A percentile compares a stretch with the other conserved stretches of the same genome.
Evolutionary conservation across 2,113 vertebrate genomes (phyloP).

Genomic region (Propithecus coquereli): DNA sequence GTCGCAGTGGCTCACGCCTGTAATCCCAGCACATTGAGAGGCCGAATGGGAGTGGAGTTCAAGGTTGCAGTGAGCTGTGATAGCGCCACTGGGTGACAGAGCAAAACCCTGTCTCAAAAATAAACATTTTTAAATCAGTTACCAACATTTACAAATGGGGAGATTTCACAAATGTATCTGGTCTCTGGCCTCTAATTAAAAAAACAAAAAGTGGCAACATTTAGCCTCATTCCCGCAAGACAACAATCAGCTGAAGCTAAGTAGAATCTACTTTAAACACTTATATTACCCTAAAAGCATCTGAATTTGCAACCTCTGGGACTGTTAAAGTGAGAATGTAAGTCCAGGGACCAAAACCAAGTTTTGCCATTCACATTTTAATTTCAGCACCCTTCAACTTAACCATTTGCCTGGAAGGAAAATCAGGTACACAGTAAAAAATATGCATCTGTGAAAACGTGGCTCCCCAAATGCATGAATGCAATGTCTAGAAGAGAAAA

Average conservation of each 20-base stretch:
- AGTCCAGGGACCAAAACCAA: neutral
- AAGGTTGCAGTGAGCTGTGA: too few species aligned
- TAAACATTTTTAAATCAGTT: neutral
- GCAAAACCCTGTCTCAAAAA: too few species aligned
- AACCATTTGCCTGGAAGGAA: neutral
- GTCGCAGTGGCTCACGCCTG: too few species aligned
- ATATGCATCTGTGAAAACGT: neutral
- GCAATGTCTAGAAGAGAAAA: neutral
- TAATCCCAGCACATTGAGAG: too few species aligned
- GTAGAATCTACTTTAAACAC: neutral
- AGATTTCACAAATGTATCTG: slow-evolving; percentile 34
- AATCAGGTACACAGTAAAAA: neutral
- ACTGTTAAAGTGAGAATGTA: neutral
- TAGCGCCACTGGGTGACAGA: too few species aligned
- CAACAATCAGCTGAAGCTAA: neutral
- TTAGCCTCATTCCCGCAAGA: neutral
- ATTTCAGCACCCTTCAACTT: neutral
- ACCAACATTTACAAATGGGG: slow-evolving; percentile 26
- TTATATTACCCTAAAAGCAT: neutral
- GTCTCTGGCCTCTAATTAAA: neutral
- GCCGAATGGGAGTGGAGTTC: too few species aligned
- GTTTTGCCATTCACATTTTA: neutral
- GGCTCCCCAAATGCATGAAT: neutral
- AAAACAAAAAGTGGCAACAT: neutral
- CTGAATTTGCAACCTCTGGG: neutral